Base-by-base conservation (phyloP, 2,113 vertebrate genomes). In the rabbit (Oryctolagus cuniculus) region DNA sequence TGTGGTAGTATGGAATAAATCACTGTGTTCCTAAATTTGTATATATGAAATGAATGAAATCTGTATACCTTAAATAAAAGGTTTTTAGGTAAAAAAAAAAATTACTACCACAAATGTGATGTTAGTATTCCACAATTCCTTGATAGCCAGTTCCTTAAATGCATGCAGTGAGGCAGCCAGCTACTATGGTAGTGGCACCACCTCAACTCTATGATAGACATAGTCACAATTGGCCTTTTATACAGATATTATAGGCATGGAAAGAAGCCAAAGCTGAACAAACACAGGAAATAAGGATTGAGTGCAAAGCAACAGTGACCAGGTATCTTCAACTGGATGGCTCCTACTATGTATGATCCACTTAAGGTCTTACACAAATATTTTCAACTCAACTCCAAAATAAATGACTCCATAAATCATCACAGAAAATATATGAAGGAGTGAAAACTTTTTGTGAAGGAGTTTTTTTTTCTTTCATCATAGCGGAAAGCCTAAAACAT, bases 201-300 rank as follows among this genome's bases (percentile, higher is more conserved):
- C 6, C 75, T 11, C 19, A 75, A 87, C 61, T 44, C 44, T 74
- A 58, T 74, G 63, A 80, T 13, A 83, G 36, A 51, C 49, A 80
- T 2, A 38, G 70, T 69, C 21, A 53, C 31, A 44, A 27, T 78
- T n/a, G 73, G 27, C 81, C 31, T 78, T 90, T 61, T 58, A 29
- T 53, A 75, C 3, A 93, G 67, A 89, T 3, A 73, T 6, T n/a
- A 66, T 6, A 53, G 31, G 64, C 85, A 49, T 31, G 27, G 79
- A 69, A 92, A 90, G 51, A 93, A 92, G 73, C 31, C 80, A 86
- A 55, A 19, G 4, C 16, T 90, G 53, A 73, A 84, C 72, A 85
- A 94, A 95, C 55, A 94, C 13, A 63, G 74, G 58, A 92, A 92
- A 94, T 12, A 84, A 4, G 15, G 4, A 91, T 38, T 27, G 19